Percentiles rank a stretch among this genome's conserved stretches.
These are phyloP conservation scores for Lasiurus borealis DNA, from an alignment of 2,113 vertebrate genomes.

Conservation along the genomic window DNA sequence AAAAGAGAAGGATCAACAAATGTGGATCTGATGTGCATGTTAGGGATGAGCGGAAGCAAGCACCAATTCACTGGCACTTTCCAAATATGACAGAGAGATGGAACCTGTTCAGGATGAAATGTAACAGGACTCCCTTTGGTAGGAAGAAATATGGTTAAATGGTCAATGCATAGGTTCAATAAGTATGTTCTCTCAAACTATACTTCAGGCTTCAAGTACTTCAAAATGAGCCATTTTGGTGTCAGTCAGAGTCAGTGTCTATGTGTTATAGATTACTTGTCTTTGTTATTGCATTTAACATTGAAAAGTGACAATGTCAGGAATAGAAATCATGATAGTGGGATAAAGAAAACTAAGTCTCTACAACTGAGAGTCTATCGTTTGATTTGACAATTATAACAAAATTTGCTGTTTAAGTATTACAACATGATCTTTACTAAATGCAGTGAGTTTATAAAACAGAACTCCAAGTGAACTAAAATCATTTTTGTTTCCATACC, in stretches of 20 bases:
- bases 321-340: not conserved
- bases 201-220: not conserved
- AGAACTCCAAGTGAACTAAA: conserved; percentile 5
- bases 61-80: not conserved
- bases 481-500: not conserved
- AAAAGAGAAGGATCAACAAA: not conserved
- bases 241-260: not conserved
- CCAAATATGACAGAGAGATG: not conserved
- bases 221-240: not conserved
- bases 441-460: not conserved
- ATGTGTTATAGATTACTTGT: not conserved
- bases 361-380: not conserved
- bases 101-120: not conserved
- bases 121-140: not conserved
- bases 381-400: not conserved
- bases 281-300: not conserved
- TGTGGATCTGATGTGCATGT: not conserved
- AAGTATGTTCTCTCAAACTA: not conserved
- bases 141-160: not conserved
- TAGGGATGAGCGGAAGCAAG: not conserved
- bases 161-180: not conserved
- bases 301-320: not conserved
- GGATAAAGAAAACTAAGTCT: not conserved
- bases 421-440: not conserved
- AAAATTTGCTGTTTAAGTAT: not conserved